A percentile compares a stretch with the other conserved stretches of the same genome.
phyloP scores from a whole-genome alignment of 2,113 vertebrate species.

The Piprites chloris region DNA sequence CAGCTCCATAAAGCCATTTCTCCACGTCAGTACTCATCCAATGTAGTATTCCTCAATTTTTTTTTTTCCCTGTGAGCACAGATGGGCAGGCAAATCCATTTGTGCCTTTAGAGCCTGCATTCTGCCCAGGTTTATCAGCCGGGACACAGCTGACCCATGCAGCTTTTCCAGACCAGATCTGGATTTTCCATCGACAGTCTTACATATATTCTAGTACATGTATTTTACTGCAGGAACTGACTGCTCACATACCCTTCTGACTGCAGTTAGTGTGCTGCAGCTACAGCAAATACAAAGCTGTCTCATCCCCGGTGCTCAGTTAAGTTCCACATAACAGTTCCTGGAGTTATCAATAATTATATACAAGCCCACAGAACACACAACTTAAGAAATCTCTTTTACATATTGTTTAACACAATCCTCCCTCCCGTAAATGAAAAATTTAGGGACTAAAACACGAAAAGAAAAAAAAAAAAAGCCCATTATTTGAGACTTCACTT shows the following conservation, averaged over 20 bases:
- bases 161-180: neutral
- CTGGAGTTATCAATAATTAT: neutral
- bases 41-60: neutral
- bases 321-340: neutral
- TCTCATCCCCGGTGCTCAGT: neutral
- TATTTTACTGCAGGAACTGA: neutral
- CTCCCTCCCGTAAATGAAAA: neutral
- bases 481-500: neutral
- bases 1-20: neutral
- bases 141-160: neutral
- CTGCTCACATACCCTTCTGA: neutral
- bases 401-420: neutral
- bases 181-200: neutral
- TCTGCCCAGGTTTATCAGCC: neutral
- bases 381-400: neutral
- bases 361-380: neutral
- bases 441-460: too few relatives aligned
- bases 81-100: neutral
- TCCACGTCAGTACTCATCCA: neutral
- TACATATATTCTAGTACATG: neutral
- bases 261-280: neutral
- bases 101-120: neutral
- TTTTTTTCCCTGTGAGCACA: neutral
- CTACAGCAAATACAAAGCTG: neutral
- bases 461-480: rapidly evolving